phyloP scores from a whole-genome alignment of 2,888 invertebrate genomes.

The Ectobius pallidus region DNA sequence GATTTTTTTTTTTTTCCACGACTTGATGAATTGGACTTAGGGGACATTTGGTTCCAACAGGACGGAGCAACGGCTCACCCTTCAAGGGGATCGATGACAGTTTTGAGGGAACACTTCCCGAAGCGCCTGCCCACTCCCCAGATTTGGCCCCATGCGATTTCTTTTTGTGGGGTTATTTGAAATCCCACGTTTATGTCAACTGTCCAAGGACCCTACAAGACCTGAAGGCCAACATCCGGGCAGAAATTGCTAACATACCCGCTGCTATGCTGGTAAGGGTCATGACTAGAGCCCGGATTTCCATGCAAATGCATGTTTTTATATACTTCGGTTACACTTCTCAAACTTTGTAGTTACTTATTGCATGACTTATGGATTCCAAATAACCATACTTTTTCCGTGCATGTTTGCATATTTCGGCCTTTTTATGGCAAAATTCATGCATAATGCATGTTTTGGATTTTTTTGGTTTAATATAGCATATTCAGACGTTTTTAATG shows the following conservation, averaged over 20 bases:
- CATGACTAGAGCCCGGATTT: constrained; percentile 42
- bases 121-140: constrained; percentile 31
- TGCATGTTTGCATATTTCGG: too few species aligned
- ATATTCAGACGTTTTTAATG: too few species aligned
- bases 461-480: too few species aligned
- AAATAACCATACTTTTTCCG: too few species aligned
- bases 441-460: too few species aligned
- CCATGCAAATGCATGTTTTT: too few species aligned
- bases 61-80: constrained; percentile 40
- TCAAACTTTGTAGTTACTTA: too few species aligned
- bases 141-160: constrained; percentile 38
- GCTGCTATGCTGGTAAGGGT: constrained; percentile 42
- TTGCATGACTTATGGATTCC: too few species aligned
- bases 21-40: constrained; percentile 24
- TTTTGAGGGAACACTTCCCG: constrained; percentile 31
- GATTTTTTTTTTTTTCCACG: constrained; percentile 24
- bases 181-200: constrained; percentile 44
- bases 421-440: too few species aligned
- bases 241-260: constrained; percentile 44
- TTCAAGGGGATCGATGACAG: constrained; percentile 27
- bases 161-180: constrained; percentile 39
- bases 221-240: constrained; percentile 46
- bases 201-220: constrained; percentile 45
- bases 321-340: too few species aligned
- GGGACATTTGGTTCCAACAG: constrained; percentile 35